Evolutionary conservation across 2,797 vertebrate genomes (phyloP).

Genomic region (Adelosebastes latens): DNA sequence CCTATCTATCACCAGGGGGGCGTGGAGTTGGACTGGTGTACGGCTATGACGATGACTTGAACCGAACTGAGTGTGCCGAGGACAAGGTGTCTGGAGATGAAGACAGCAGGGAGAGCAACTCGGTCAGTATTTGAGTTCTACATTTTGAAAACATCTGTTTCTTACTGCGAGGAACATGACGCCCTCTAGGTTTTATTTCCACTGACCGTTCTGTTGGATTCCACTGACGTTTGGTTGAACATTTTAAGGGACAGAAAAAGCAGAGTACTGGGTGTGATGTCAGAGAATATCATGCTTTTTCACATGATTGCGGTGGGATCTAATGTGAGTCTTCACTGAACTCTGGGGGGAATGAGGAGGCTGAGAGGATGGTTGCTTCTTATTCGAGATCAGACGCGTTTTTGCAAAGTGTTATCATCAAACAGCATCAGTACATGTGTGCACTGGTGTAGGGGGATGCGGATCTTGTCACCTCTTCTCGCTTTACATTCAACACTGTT

Average conservation of each 20-base stretch:
- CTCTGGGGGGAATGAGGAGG: neutral
- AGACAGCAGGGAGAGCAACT: conserved; percentile 92
- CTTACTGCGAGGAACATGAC: no score
- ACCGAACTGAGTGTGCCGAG: conserved; percentile 79
- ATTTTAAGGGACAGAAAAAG: neutral
- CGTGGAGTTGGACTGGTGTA: conserved; percentile 87
- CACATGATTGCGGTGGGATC: neutral
- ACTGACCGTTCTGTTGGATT: neutral
- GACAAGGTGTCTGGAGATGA: conserved; percentile 89
- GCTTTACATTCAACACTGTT: neutral
- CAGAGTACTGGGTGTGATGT: neutral
- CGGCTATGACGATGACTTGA: conserved; percentile 90
- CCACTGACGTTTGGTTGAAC: neutral
- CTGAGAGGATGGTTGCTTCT: neutral
- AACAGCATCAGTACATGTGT: neutral
- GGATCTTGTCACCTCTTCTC: no score
- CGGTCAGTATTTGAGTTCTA: conserved; percentile 83
- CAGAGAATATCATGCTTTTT: neutral
- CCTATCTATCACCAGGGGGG: conserved; percentile 59
- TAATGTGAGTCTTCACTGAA: neutral
- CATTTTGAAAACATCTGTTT: neutral
- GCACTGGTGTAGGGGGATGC: no score
- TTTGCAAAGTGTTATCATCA: neutral
- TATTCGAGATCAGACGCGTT: neutral
- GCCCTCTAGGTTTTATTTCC: neutral